Conservation (phyloP, 2,797 vertebrate species). For the Neostethus bicornis region DNA sequence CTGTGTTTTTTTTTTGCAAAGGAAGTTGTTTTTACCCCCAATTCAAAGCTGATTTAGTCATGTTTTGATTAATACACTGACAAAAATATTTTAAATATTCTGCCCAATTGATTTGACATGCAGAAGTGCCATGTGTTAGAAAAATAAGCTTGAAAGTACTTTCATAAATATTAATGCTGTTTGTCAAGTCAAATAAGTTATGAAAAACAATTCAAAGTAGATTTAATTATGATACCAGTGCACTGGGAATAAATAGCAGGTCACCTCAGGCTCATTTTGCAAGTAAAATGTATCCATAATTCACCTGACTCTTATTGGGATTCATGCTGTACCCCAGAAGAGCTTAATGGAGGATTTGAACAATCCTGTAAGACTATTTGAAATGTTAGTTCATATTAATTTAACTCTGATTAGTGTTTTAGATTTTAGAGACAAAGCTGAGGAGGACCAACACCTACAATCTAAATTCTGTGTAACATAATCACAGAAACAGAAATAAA, state of each 20-base stretch:
- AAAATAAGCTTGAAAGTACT: slow-evolving; percentile 1
- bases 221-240: background rate
- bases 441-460: background rate
- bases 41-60: background rate
- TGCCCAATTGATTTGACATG: background rate
- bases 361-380: background rate
- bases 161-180: slow-evolving; percentile 5
- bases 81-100: background rate
- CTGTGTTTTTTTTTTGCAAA: no score
- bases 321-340: background rate
- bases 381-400: slow-evolving; percentile 4
- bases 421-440: slow-evolving; percentile 9
- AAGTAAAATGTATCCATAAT: background rate
- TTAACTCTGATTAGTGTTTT: background rate
- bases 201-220: slow-evolving; percentile 10
- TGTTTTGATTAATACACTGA: background rate
- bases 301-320: background rate
- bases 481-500: slow-evolving; percentile 53
- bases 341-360: slow-evolving; percentile 4
- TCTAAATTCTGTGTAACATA: slow-evolving; percentile 63
- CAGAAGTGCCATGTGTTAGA: slow-evolving; percentile 1
- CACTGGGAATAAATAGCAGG: background rate
- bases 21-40: background rate
- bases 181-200: slow-evolving; percentile 8
- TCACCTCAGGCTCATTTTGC: background rate